Evolutionary conservation across 1,140 invertebrate genomes (phyloP).

Genomic region (Aricia agestis): DNA sequence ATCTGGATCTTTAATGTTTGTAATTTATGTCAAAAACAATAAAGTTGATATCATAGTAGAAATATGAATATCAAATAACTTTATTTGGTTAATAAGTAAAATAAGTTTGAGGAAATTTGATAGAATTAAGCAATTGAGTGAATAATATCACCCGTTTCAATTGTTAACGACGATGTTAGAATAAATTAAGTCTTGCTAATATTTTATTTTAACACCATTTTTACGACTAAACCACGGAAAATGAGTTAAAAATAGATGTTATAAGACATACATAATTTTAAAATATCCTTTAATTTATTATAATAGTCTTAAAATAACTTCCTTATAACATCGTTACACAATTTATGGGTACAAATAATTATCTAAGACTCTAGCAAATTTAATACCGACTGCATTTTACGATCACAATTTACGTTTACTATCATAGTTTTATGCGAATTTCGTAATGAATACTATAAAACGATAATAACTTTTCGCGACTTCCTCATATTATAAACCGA

Average conservation of each 20-base stretch:
- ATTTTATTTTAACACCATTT: too few relatives aligned
- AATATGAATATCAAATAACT: background rate
- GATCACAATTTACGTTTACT: background rate
- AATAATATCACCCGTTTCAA: too few relatives aligned
- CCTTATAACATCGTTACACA: background rate
- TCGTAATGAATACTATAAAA: background rate
- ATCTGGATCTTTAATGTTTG: background rate
- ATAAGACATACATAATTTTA: too few relatives aligned
- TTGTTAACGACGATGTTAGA: background rate
- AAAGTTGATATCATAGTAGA: too few relatives aligned
- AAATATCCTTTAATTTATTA: background rate
- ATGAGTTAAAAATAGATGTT: too few relatives aligned
- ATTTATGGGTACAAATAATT: background rate
- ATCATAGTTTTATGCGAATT: constrained; percentile 1
- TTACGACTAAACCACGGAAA: too few relatives aligned
- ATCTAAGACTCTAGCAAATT: background rate
- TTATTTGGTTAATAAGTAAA: background rate
- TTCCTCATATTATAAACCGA: constrained; percentile 3
- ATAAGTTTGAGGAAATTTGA: too few relatives aligned
- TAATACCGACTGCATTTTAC: background rate
- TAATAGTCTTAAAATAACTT: background rate
- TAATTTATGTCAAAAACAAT: too few relatives aligned
- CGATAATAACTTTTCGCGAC: background rate
- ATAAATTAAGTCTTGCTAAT: background rate
- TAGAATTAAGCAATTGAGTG: too few relatives aligned